Percentiles rank a stretch among this genome's conserved stretches.
Evolutionary conservation across 1,140 invertebrate species (phyloP).

Genomic region (Drosophila melanica): DNA sequence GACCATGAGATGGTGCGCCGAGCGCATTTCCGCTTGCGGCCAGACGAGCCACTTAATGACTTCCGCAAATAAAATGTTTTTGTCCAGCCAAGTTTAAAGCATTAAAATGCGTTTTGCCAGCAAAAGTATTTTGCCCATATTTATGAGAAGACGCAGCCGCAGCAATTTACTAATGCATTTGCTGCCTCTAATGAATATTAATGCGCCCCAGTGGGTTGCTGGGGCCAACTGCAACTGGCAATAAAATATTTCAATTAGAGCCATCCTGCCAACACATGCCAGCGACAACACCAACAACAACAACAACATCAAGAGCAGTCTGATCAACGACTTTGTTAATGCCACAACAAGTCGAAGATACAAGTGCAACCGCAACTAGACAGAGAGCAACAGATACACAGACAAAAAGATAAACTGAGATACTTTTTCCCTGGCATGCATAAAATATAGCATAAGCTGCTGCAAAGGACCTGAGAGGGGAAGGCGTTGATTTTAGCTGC

Average conservation of each 20-base stretch:
- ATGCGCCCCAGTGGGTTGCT: constrained; percentile 40
- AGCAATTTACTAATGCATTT: constrained; percentile 79
- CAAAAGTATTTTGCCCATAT: constrained; percentile 58
- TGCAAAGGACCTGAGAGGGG: neutral
- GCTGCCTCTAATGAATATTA: constrained; percentile 75
- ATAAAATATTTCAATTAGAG: constrained; percentile 83
- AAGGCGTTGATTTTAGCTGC: constrained; percentile 15
- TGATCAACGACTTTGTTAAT: constrained; percentile 81
- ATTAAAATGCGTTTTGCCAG: constrained; percentile 53
- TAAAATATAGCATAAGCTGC: constrained; percentile 55
- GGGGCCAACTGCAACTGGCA: constrained; percentile 45
- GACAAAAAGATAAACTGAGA: constrained; percentile 61
- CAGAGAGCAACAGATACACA: constrained; percentile 22
- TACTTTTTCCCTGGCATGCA: constrained; percentile 47
- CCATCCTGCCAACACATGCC: constrained; percentile 72
- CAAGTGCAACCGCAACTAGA: constrained; percentile 55
- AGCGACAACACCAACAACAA: constrained; percentile 18
- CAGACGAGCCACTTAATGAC: constrained; percentile 74
- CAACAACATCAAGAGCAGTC: constrained; percentile 18
- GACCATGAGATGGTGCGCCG: constrained; percentile 49
- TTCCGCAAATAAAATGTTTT: constrained; percentile 78
- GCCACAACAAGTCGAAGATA: constrained; percentile 71
- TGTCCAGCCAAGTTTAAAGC: constrained; percentile 68
- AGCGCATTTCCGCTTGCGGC: constrained; percentile 43
- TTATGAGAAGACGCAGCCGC: constrained; percentile 57